A percentile compares a stretch with the other conserved stretches of the same genome.
These are phyloP conservation scores for Sparus aurata DNA, from an alignment of 2,797 vertebrate species.

Conservation along the genomic window DNA sequence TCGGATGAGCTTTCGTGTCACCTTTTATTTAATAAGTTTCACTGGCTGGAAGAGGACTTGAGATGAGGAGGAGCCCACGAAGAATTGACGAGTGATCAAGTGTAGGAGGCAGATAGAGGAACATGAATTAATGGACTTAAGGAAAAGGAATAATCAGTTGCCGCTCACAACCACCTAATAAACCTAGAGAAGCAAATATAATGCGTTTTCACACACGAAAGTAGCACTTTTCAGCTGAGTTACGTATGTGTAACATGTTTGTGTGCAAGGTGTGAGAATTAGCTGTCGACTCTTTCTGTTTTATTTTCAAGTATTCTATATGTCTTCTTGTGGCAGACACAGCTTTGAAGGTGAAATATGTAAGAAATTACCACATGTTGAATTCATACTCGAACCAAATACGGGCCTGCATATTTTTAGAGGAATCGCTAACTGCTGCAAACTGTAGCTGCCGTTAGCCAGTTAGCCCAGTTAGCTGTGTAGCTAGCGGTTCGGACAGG, in stretches of 20 bases:
- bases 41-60: slow-evolving; percentile 14
- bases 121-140: neutral
- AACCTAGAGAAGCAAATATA: neutral
- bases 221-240: neutral
- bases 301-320: neutral
- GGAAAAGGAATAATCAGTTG: neutral
- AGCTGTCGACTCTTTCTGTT: neutral
- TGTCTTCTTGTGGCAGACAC: neutral
- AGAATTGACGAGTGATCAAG: slow-evolving; percentile 24
- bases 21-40: slow-evolving; percentile 6
- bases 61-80: slow-evolving; percentile 8
- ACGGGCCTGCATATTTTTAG: no score
- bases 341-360: neutral
- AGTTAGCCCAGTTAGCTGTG: no score
- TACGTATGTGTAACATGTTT: neutral
- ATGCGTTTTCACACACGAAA: neutral
- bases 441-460: no score
- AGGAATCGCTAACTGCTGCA: no score
- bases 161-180: neutral
- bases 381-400: no score
- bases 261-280: neutral
- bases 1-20: slow-evolving; percentile 23
- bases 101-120: neutral
- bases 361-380: no score
- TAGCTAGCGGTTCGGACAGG: no score